Conservation (phyloP, 2,113 vertebrate genomes). For the Cygnus atratus region DNA sequence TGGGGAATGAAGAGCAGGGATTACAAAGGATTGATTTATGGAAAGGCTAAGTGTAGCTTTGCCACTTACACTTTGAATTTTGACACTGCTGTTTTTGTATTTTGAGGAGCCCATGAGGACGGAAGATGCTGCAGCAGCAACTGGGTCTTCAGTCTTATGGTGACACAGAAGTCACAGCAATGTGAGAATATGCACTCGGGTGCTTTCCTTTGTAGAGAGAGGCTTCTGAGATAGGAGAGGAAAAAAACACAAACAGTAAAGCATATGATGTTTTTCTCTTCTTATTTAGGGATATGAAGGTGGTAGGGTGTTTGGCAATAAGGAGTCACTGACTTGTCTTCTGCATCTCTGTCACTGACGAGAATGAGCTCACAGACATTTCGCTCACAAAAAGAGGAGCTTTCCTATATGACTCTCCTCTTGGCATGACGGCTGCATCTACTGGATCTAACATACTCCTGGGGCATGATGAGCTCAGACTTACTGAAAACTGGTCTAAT, state of each 20-base stretch:
- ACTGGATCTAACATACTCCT: neutral
- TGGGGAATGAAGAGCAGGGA: neutral
- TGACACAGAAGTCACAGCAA: neutral
- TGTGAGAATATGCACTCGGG: neutral
- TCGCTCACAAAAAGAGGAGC: neutral
- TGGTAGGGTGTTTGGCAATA: neutral
- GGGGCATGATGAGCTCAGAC: neutral
- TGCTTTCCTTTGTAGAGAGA: neutral
- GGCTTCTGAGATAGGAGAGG: neutral
- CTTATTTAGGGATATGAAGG: neutral
- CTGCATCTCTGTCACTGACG: neutral
- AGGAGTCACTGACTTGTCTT: neutral
- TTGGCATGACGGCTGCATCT: constrained; percentile 12
- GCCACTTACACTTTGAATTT: neutral
- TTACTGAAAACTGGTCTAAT: constrained; percentile 8
- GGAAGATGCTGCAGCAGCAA: neutral
- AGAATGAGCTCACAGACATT: neutral
- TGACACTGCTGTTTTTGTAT: neutral
- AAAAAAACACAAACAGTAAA: neutral
- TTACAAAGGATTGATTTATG: neutral
- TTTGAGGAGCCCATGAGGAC: neutral
- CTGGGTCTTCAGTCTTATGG: fast-evolving
- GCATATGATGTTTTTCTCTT: neutral
- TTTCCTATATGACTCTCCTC: constrained; percentile 11
- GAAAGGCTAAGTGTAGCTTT: neutral